Evolutionary conservation across 2,797 vertebrate species (phyloP).

Genomic region (Siniperca undulata): DNA sequence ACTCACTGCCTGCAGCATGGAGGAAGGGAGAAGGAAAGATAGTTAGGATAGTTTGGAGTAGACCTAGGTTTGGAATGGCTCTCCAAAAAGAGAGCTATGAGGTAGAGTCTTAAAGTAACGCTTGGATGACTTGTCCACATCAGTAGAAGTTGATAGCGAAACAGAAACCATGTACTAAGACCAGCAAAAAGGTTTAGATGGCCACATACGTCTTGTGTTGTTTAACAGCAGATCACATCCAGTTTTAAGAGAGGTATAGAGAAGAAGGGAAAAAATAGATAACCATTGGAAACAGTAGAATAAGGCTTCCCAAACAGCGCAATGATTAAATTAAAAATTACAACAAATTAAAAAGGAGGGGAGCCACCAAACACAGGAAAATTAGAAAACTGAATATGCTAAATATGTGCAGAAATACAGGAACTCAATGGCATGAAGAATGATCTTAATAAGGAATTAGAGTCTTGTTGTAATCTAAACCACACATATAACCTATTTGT

Average conservation of each 20-base stretch:
- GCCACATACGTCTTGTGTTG: background rate
- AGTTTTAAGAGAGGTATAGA: too few species aligned
- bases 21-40: slow-evolving; percentile 6
- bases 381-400: background rate
- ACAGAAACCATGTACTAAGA: background rate
- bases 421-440: background rate
- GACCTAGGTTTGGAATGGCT: background rate
- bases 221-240: background rate
- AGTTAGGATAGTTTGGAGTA: background rate
- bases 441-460: background rate
- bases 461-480: background rate
- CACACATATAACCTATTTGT: background rate
- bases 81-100: background rate
- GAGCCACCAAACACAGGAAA: background rate
- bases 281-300: background rate
- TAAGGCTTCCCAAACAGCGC: background rate
- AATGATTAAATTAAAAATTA: background rate
- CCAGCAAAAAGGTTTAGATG: background rate
- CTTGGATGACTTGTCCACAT: background rate
- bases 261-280: background rate
- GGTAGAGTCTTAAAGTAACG: background rate
- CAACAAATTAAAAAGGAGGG: background rate
- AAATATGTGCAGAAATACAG: slow-evolving; percentile 1
- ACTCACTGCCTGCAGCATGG: slow-evolving; percentile 73
- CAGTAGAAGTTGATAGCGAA: background rate